These are phyloP conservation scores for Portevinia maculata DNA, from an alignment of 2,888 invertebrate species.

Conservation along the genomic window DNA sequence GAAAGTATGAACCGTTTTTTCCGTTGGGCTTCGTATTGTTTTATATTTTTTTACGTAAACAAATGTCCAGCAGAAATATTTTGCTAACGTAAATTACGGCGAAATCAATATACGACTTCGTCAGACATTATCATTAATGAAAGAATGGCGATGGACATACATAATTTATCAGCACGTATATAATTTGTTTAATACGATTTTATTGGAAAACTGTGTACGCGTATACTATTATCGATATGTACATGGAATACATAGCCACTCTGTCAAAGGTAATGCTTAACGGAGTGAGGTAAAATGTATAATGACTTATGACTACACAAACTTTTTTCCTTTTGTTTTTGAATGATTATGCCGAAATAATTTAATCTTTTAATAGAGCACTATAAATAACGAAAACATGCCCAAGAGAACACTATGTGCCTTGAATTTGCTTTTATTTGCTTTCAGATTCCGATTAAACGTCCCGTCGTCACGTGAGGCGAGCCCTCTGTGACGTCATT, in stretches of 20 bases:
- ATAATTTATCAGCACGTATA: too few relatives aligned
- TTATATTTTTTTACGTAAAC: constrained; percentile 1
- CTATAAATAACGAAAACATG: constrained; percentile 28
- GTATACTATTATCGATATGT: background rate
- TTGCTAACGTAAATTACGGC: constrained; percentile 1
- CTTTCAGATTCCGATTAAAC: constrained; percentile 23
- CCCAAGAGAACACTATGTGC: background rate
- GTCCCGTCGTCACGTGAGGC: constrained; percentile 48
- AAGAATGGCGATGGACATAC: background rate
- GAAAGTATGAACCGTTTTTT: constrained; percentile 9
- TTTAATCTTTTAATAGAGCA: background rate
- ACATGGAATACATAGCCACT: constrained; percentile 2
- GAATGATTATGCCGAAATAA: background rate
- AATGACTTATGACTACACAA: constrained; percentile 15
- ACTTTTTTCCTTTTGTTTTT: background rate
- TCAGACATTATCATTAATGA: background rate
- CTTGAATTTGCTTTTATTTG: constrained; percentile 56
- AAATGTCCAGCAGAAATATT: background rate
- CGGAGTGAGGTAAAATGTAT: too few relatives aligned
- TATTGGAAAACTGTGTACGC: background rate
- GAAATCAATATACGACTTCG: background rate
- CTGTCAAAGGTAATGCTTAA: background rate
- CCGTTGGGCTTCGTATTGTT: background rate
- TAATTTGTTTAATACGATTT: background rate
- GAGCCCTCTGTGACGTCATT: constrained; percentile 68